These are phyloP conservation scores for Nyctalus aviator DNA, from an alignment of 2,797 vertebrate species.

Conservation along the genomic window DNA sequence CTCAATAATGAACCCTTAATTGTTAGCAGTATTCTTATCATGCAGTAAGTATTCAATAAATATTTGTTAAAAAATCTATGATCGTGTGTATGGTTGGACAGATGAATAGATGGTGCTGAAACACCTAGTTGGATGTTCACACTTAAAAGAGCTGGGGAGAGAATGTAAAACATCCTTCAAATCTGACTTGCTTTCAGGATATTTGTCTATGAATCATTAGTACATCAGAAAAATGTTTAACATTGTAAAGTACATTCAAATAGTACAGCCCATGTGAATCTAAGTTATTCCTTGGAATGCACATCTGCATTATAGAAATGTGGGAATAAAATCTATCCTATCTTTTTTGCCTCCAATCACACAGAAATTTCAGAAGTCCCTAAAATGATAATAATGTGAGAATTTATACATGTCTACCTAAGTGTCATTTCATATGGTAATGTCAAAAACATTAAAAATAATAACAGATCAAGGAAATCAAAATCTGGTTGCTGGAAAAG, in stretches of 20 bases:
- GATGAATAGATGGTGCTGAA: neutral
- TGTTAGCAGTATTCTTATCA: neutral
- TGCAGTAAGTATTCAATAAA: neutral
- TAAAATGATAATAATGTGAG: neutral
- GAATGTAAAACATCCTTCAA: neutral
- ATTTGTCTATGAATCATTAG: neutral
- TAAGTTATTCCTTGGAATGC: neutral
- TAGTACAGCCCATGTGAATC: neutral
- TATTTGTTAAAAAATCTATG: neutral
- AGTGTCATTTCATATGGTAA: constrained; percentile 1
- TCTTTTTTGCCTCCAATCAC: neutral
- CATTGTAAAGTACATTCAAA: neutral
- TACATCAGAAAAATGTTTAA: constrained; percentile 4
- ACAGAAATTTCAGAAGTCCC: neutral
- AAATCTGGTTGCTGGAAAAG: constrained; percentile 1
- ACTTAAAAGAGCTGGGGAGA: neutral
- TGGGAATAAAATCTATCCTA: neutral
- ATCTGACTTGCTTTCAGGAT: neutral
- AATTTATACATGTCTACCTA: neutral
- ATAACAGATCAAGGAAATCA: neutral
- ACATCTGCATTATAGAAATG: neutral
- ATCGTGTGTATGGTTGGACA: neutral
- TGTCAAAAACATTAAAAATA: constrained; percentile 23
- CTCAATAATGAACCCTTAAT: neutral
- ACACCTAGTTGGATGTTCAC: neutral